phyloP scores from a whole-genome alignment of 2,113 vertebrate genomes.

The Gorsachius goisagi region DNA sequence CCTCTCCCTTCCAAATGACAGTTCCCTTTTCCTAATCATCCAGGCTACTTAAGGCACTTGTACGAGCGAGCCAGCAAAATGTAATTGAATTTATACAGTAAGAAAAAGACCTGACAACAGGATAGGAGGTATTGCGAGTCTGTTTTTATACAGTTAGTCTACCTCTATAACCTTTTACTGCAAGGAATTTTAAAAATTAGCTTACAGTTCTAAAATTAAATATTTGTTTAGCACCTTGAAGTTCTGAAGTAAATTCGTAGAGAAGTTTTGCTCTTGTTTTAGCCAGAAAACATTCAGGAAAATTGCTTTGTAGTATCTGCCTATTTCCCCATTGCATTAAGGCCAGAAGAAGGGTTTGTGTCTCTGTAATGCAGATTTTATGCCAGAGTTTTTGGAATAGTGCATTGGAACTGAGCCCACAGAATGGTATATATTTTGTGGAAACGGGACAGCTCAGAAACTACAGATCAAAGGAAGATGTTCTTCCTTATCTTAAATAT shows the following conservation, averaged over 20 bases:
- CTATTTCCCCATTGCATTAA: background rate
- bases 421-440: background rate
- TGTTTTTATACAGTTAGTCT: background rate
- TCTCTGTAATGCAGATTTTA: background rate
- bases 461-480: slow-evolving; percentile 6
- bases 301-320: background rate
- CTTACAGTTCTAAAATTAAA: background rate
- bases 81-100: background rate
- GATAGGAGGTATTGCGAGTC: background rate
- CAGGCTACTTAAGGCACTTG: background rate
- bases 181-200: background rate
- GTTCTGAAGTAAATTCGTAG: background rate
- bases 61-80: background rate
- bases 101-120: background rate
- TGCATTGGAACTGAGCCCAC: background rate
- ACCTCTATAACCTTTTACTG: background rate
- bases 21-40: background rate
- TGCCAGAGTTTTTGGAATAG: background rate
- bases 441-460: background rate
- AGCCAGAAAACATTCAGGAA: background rate
- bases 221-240: background rate
- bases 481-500: background rate
- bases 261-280: background rate
- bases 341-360: background rate
- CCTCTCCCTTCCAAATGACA: background rate